Base-by-base conservation (phyloP, 1,140 invertebrate species). In the Cotesia typhae region DNA sequence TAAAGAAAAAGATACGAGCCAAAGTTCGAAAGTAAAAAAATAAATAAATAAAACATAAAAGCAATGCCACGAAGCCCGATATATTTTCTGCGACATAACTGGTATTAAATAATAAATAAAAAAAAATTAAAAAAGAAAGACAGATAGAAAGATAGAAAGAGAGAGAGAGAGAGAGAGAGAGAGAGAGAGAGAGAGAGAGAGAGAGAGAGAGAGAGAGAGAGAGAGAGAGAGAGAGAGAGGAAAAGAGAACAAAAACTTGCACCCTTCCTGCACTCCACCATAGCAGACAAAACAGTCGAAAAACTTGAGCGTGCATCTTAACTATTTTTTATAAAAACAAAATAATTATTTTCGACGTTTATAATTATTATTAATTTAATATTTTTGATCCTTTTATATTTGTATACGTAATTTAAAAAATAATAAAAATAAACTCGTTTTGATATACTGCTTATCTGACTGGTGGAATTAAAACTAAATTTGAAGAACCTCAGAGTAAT, bases 281-380 rank as follows among this genome's bases (percentile, higher is more conserved):
- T 74, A 79, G 77, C 74, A 80, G 77, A 76, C 75, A 77, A 80
- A 82, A 75, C 74, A 76, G 77, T 76, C 64, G 52, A 64, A 75
- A 80, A 79, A 79, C 70, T 77, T 28, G 47, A 74, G 70, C 75
- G 78, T 81, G 78, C 79, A 81, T 75, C 68, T 73, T 76, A 81
- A 76, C 73, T 75, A 77, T 76, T 70, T 68, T 72, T 70, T 68
- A 76, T 66, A 76, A 64, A 38, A 74, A 47, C 41, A 47, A 47
- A 47, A 47, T 47, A 47, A 9, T 47, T 9, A 9, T 47, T 47
- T 47, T 47, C 1, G 41, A 47, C 41, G 28, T 28, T 28, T 28
- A 28, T 3, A 74, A 70, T 66, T 20, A 38, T 69, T 59, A 9
- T 57, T 20, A 10, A 6, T 10, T 38, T 38, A 60, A 36, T 41